These are phyloP conservation scores for Embiotoca jacksoni DNA, from an alignment of 2,113 vertebrate species.

Conservation along the genomic window DNA sequence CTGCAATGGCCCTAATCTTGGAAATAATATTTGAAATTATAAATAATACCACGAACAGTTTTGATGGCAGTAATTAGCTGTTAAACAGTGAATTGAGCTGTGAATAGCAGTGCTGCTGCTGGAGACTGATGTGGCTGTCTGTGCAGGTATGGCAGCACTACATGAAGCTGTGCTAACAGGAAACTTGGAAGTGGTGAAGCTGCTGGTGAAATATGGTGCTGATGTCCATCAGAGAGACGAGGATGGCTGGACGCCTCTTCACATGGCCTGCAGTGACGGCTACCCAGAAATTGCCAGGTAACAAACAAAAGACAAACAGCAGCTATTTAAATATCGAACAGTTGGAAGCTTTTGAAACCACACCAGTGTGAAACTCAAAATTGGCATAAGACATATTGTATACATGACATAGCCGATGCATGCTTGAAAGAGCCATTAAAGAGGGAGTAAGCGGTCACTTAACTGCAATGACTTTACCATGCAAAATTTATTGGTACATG, in stretches of 20 bases:
- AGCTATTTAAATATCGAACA: neutral
- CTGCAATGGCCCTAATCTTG: neutral
- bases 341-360: neutral
- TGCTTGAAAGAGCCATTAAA: no score
- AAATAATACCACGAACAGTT: neutral
- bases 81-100: neutral
- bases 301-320: neutral
- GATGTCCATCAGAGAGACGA: conserved; percentile 94
- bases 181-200: conserved; percentile 94
- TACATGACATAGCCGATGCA: no score
- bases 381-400: no score
- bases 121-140: conserved; percentile 27
- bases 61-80: neutral
- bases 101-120: neutral
- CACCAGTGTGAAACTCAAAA: no score
- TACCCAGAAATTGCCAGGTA: conserved; percentile 92
- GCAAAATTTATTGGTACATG: no score
- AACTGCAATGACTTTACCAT: no score
- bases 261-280: conserved; percentile 95
- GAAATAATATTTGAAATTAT: no score
- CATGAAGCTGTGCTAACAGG: conserved; percentile 95
- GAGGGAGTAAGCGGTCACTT: no score
- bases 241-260: conserved; percentile 93
- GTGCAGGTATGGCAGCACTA: conserved; percentile 91
- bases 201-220: conserved; percentile 91